A percentile compares a stretch with the other conserved stretches of the same genome.
These are phyloP conservation scores for Danio aesculapii DNA, from an alignment of 2,797 vertebrate genomes.

Conservation along the genomic window DNA sequence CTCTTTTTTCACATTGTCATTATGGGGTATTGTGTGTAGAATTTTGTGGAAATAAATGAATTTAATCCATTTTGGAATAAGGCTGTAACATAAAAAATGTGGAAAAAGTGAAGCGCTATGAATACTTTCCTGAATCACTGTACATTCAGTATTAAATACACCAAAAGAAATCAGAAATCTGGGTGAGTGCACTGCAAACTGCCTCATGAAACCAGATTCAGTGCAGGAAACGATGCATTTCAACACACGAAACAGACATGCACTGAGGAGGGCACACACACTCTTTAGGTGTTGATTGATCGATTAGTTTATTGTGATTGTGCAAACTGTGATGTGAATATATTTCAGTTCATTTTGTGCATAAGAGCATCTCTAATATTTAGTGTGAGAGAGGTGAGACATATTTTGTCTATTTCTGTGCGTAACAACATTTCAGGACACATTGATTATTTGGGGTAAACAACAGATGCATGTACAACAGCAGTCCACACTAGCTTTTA, in stretches of 20 bases:
- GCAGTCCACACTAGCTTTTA: conserved; percentile 80
- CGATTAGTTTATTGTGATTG: background rate
- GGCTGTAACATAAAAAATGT: no score
- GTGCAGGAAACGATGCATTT: conserved; percentile 14
- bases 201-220: background rate
- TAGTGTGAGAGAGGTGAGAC: background rate
- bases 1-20: no score
- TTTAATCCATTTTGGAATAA: no score
- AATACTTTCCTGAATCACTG: no score
- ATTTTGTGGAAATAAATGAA: no score
- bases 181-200: background rate
- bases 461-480: conserved; percentile 28
- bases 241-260: conserved; percentile 36
- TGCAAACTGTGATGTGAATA: conserved; percentile 7
- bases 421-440: background rate
- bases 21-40: no score
- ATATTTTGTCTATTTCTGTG: conserved; percentile 8
- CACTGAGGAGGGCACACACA: conserved; percentile 17
- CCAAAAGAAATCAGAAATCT: background rate
- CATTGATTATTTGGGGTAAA: background rate
- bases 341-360: background rate
- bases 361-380: background rate
- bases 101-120: no score
- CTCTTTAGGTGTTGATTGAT: background rate
- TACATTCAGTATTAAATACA: background rate